Evolutionary conservation across 2,113 vertebrate species (phyloP), one percentile per base, ranked within the genome.

Genomic region (Pycnonotus jocosus): DNA sequence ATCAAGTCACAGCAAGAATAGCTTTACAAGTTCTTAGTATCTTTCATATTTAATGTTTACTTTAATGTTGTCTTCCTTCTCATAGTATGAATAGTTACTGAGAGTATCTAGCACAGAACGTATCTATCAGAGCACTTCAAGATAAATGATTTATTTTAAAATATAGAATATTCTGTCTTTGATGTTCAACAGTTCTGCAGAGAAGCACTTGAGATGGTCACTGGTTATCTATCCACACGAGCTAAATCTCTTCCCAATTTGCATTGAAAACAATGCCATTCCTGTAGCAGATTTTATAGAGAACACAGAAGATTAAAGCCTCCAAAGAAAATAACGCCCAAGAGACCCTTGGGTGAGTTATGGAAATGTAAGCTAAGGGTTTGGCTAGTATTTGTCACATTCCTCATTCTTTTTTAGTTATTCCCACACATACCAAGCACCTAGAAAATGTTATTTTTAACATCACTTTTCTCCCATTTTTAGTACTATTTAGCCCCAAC

Each of bases 141-240:
- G 90, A 95, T 89, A 90, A 96, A 96, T 94, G 22, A 93, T 94
- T 86, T 80, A 87, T 92, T 95, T 85, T 57, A 69, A 94, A 96
- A 91, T 28, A 87, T 10, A 91, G 77, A 92, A 95, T 94, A 92
- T 92, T 95, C 91, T 54, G 35, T 74, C 94, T 96, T 97, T 96
- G 91, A 97, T 94, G 61, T 95, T 96, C 85, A 96, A 82, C 69
- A 96, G 77, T 91, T 95, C 74, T 53, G 74, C 17, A 93, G 45
- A 93, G 73, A 89, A 94, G 70, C 58, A 79, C 92, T 96, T 64
- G 77, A 88, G 78, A 94, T 94, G 95, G 93, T 90, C 95, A 96
- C 56, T 89, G 65, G 95, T 96, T 96, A 96, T 94, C 92, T 92
- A 84, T 45, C 64, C 45, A 79, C 50, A 80, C 7, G 69, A 93